phyloP scores from a whole-genome alignment of 2,113 vertebrate genomes.

The Speoplatyrhinus poulsoni region DNA sequence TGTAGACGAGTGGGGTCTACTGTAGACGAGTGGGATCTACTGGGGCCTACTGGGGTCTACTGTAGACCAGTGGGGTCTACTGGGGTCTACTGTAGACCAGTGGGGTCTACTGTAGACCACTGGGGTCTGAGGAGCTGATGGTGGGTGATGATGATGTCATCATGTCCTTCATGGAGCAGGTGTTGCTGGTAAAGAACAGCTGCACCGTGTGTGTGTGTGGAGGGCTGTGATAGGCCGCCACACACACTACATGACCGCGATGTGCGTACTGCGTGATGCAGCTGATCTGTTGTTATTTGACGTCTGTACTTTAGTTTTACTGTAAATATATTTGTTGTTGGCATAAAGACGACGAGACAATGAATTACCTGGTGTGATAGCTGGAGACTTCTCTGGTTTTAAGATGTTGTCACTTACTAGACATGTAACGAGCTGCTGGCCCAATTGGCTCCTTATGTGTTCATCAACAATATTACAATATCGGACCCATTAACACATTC shows the following conservation, averaged over 20 bases:
- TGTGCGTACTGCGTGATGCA: neutral
- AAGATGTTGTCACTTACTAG: conserved; percentile 52
- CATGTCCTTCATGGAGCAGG: no score
- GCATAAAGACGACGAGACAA: conserved; percentile 48
- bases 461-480: neutral
- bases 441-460: neutral
- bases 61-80: no score
- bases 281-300: conserved; percentile 41
- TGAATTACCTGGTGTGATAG: conserved; percentile 57
- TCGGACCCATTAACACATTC: conserved; percentile 15
- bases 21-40: no score
- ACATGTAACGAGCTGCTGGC: conserved; percentile 52
- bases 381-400: conserved; percentile 43
- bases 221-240: neutral
- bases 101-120: no score
- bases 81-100: neutral
- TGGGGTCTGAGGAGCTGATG: no score
- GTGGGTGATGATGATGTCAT: no score
- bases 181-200: no score
- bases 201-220: no score
- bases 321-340: conserved; percentile 71
- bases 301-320: conserved; percentile 31
- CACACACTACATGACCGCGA: conserved; percentile 14
- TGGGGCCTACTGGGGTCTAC: no score
- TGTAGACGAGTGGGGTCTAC: no score